phyloP scores from a whole-genome alignment of 1,140 invertebrate genomes.

The Panagrolaimus sp. region DNA sequence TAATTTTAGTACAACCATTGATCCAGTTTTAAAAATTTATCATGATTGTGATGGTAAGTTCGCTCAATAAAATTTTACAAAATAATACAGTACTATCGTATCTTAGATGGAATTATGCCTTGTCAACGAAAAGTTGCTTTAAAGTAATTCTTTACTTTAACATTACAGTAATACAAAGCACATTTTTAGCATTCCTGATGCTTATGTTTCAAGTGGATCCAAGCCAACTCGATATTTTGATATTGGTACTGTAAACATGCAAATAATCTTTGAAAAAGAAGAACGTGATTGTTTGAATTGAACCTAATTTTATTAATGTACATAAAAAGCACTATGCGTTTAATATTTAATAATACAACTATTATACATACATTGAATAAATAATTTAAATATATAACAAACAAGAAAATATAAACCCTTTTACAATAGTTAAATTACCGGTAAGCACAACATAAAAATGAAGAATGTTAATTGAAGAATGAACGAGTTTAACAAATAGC shows the following conservation, averaged over 20 bases:
- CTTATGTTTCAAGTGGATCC: constrained; percentile 22
- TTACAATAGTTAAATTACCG: neutral
- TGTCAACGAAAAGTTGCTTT: constrained; percentile 37
- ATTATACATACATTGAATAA: neutral
- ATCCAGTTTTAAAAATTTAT: constrained; percentile 14
- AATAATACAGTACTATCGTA: no score
- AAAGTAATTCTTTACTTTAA: no score
- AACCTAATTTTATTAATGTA: neutral
- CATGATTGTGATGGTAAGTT: constrained; percentile 2
- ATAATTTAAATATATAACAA: neutral
- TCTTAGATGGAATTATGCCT: constrained; percentile 14
- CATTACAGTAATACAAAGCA: no score
- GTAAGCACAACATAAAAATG: neutral
- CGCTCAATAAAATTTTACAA: no score
- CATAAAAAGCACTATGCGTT: neutral
- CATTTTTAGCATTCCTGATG: constrained; percentile 24
- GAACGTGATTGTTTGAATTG: constrained; percentile 33
- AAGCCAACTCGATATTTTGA: constrained; percentile 28
- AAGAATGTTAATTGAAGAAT: neutral
- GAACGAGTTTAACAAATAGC: neutral
- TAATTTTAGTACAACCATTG: constrained; percentile 28
- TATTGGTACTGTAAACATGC: constrained; percentile 36
- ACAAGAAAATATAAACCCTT: neutral
- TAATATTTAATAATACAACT: neutral
- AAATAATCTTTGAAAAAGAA: constrained; percentile 37